phyloP scores from a whole-genome alignment of 2,888 invertebrate species.

The Folsomia candida region DNA sequence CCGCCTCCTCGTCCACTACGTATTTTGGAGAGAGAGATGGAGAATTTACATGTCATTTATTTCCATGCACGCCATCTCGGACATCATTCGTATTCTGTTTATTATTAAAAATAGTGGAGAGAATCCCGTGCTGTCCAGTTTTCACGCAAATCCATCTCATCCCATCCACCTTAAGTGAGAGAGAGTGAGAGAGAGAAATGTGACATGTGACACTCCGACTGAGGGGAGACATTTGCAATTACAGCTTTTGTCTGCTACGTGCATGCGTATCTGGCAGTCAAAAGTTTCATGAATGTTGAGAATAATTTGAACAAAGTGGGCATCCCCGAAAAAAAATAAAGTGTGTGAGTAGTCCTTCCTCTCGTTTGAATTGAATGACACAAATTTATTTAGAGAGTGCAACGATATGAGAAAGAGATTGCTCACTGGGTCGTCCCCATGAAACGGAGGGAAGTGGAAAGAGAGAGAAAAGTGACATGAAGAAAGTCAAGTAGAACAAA shows the following conservation, averaged over 20 bases:
- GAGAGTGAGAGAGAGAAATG: background rate
- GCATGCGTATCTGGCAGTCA: background rate
- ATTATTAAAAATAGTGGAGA: background rate
- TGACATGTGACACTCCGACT: background rate
- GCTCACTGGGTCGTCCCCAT: background rate
- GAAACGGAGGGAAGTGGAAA: background rate
- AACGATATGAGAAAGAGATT: background rate
- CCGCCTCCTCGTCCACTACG: background rate
- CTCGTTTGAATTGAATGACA: background rate
- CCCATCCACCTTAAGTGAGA: too few relatives aligned
- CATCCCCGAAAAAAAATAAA: background rate
- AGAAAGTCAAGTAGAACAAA: slow-evolving; percentile 27
- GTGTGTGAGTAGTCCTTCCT: background rate
- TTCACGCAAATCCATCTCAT: background rate
- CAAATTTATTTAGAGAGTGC: background rate
- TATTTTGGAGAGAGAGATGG: background rate
- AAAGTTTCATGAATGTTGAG: background rate
- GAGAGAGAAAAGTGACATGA: background rate
- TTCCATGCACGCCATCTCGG: background rate
- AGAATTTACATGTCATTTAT: background rate
- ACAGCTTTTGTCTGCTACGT: too few relatives aligned
- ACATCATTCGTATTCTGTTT: background rate
- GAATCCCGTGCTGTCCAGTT: background rate
- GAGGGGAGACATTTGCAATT: background rate
- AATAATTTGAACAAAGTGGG: background rate